Evolutionary conservation across 2,113 vertebrate genomes (phyloP).

Genomic region (Poecile atricapillus): DNA sequence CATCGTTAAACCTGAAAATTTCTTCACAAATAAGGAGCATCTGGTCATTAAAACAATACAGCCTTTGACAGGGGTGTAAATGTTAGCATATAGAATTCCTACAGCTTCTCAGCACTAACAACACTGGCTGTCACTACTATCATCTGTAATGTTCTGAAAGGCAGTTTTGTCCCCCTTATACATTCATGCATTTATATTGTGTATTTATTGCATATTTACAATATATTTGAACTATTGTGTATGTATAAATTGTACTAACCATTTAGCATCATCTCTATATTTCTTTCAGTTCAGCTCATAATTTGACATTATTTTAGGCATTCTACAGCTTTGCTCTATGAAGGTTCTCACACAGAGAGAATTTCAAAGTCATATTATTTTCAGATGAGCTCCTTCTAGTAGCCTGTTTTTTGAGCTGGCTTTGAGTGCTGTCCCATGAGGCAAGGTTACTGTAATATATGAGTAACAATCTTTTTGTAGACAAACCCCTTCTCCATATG

Average conservation of each 20-base stretch:
- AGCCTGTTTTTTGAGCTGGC: neutral
- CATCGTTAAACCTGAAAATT: neutral
- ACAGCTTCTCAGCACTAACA: neutral
- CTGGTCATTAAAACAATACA: neutral
- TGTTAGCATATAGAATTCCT: neutral
- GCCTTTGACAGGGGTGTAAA: neutral
- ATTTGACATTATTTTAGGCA: neutral
- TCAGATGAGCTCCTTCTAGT: neutral
- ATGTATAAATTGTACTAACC: neutral
- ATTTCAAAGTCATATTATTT: neutral
- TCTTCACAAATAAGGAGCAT: neutral
- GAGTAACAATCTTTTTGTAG: neutral
- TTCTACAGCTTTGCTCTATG: neutral
- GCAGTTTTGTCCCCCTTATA: neutral
- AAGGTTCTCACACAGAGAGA: neutral
- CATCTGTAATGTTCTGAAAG: neutral
- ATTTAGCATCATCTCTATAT: neutral
- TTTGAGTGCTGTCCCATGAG: neutral
- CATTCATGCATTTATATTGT: neutral
- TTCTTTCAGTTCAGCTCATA: neutral
- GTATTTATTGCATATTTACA: neutral
- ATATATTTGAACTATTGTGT: neutral
- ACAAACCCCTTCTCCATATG: neutral
- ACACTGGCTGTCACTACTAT: neutral
- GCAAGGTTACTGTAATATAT: neutral